phyloP scores from a whole-genome alignment of 2,797 vertebrate genomes.

The Amblyraja radiata region DNA sequence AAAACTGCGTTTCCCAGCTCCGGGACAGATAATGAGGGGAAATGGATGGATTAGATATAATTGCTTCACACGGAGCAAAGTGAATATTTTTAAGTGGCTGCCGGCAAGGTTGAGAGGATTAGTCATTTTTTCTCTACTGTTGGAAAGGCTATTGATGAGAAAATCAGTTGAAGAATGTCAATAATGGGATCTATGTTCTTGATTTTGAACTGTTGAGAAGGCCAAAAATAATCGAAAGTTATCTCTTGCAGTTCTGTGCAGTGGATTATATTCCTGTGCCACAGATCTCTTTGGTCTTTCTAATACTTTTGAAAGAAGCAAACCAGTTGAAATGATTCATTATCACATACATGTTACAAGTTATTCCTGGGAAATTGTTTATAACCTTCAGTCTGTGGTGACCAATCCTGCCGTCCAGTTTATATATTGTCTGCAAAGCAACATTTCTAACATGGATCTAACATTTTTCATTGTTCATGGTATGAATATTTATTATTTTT shows the following conservation, averaged over 20 bases:
- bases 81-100: neutral
- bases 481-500: too few species aligned
- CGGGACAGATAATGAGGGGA: neutral
- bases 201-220: neutral
- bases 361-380: too few species aligned
- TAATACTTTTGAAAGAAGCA: neutral
- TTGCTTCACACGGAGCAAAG: neutral
- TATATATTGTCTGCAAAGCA: neutral
- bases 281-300: neutral
- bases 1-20: neutral
- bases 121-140: neutral
- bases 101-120: neutral
- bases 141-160: neutral
- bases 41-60: neutral
- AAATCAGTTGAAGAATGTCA: neutral
- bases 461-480: neutral
- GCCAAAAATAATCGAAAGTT: neutral
- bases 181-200: neutral
- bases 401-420: neutral
- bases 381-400: neutral
- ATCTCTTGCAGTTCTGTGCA: neutral
- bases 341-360: neutral
- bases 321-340: neutral
- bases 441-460: neutral
- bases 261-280: neutral